Base-by-base conservation (phyloP, 23 tunicate genomes). In the Phallusia fumigata region DNA sequence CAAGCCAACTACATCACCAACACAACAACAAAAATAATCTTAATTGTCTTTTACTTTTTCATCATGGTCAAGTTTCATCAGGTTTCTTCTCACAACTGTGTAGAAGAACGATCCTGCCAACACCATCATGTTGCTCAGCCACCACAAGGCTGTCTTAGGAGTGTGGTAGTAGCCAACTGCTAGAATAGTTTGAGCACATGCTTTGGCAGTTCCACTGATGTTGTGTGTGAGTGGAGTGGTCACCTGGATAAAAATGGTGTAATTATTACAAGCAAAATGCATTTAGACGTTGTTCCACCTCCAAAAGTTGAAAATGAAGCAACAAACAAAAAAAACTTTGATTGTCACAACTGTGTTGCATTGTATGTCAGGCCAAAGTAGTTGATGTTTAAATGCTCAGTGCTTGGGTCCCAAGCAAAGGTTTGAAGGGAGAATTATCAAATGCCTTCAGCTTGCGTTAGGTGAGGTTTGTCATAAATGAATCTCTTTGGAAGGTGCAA, bases 191-290 rank as follows among this genome's bases (percentile, higher is more conserved):
- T 88, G 92, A 0, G 79, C 79, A 44, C 83, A 88, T 2, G 92
- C 84, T 79, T 88, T 88, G 30, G 92, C 92, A 11, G 84, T 88
- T 30, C 92, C 92, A 65, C 92, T 88, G 50, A 88, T 81, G 74
- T 79, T 79, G 83, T 88, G 87, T 21, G 92, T 88, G 24, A 88
- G 83, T 1, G 92, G 87, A 18, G 92, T 77, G 13, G 92, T 88
- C 12, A 88, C 86, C 91, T 87, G 52, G 8, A 44, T n/a, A 44
- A 78, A 44, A 36, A 35, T 5, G 35, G 18, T 36, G 79, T 75
- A 8, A 32, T 3, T 75, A 34, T 31, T 8, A 32, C 10, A n/a
- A 32, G n/a, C n/a, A n/a, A n/a, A n/a, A n/a, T n/a, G n/a, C n/a
- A n/a, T n/a, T n/a, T n/a, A n/a, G n/a, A n/a, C n/a, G n/a, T n/a